Base-by-base conservation (phyloP, 2,888 invertebrate species). In the Thalpophila matura region DNA sequence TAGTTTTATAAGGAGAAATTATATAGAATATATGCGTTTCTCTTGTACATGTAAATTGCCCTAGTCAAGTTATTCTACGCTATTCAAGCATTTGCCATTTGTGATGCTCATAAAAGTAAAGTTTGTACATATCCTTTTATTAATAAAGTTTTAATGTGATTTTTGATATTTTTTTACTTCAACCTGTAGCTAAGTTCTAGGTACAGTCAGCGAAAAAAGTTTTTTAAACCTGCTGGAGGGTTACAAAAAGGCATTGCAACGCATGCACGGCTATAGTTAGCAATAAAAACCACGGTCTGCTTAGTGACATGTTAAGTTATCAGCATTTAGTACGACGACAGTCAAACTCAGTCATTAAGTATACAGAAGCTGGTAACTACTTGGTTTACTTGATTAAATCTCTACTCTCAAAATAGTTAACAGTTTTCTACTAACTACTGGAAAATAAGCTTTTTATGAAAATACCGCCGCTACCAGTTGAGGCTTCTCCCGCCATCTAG, bases 41-140 rank as follows among this genome's bases (percentile, higher is more conserved):
- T 86, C 87, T 86, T 87, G 87, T 86, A 84, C 86, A 76, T 61
- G 60, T 54, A 61, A 22, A 42, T 46, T n/a, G 26, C 53, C 51
- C 12, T 6, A 45, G 18, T 38, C 14, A 74, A 16, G n/a, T 50
- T n/a, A n/a, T n/a, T n/a, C n/a, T n/a, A 43, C 37, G 50, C 24
- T 42, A 22, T 65, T 61, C 22, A 59, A 64, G 49, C 43, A 66
- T 68, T 65, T 33, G 60, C 65, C 45, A 59, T 62, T 59, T 50
- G 58, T 33, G 60, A 74, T 69, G 74, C 74, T 82, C 74, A 76
- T 67, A 65, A 65, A 64, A 62, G 50, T 73, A 78, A 61, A 47
- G 55, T 77, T 79, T 86, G 80, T 86, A 85, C 82, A 86, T 84
- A 85, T 84, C 80, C 63, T 84, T 86, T 80, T 79, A 78, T 84